These are phyloP conservation scores for Drosophila serrata DNA, from an alignment of 1,140 invertebrate genomes.

Conservation along the genomic window DNA sequence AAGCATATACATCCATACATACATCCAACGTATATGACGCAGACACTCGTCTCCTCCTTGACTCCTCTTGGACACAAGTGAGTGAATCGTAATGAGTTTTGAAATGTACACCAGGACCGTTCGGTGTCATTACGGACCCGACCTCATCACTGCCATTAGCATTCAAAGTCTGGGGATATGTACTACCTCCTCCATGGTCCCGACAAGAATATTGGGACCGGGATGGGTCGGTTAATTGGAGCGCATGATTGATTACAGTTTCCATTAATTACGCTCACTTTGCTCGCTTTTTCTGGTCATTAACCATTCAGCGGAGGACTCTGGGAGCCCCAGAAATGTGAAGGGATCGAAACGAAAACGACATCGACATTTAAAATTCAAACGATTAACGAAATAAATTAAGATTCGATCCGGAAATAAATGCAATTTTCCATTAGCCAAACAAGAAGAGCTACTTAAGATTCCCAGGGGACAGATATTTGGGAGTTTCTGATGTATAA, in stretches of 20 bases:
- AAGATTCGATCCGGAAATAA: conserved; percentile 34
- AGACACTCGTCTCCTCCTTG: not conserved
- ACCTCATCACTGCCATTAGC: conserved; percentile 51
- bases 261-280: conserved; percentile 71
- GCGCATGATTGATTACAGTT: conserved; percentile 80
- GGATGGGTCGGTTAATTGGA: conserved; percentile 70
- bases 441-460: conserved; percentile 40
- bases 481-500: conserved; percentile 5
- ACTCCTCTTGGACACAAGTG: conserved; percentile 17
- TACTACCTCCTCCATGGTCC: not conserved
- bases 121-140: conserved; percentile 36
- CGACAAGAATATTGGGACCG: conserved; percentile 11
- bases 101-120: conserved; percentile 57
- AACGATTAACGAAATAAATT: conserved; percentile 47
- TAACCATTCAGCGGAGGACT: conserved; percentile 55
- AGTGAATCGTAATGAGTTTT: conserved; percentile 65
- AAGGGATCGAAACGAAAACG: not conserved
- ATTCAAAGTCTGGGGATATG: conserved; percentile 6
- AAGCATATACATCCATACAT: not conserved
- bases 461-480: conserved; percentile 25
- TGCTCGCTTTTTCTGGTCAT: conserved; percentile 72
- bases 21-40: conserved; percentile 1
- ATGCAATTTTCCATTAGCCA: conserved; percentile 40
- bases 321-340: conserved; percentile 31
- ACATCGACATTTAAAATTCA: conserved; percentile 40